A percentile compares a stretch with the other conserved stretches of the same genome.
Evolutionary conservation across 2,888 invertebrate genomes (phyloP).

Genomic region (Volucella inflata): DNA sequence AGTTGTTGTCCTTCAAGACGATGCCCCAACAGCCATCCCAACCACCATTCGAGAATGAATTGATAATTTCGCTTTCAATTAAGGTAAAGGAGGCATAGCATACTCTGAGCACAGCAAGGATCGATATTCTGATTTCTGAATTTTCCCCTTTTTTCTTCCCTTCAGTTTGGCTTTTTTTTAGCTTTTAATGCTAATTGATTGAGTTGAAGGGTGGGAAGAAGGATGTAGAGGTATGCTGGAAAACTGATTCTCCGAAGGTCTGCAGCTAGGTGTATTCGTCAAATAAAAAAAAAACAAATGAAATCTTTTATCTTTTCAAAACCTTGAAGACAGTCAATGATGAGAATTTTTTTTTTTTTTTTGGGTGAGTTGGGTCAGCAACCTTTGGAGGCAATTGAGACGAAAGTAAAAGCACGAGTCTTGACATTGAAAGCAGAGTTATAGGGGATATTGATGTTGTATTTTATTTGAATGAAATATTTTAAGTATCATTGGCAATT

Average conservation of each 20-base stretch:
- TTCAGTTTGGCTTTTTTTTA: not conserved
- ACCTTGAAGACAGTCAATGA: not conserved
- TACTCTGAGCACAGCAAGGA: constrained; percentile 15
- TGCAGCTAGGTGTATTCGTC: not conserved
- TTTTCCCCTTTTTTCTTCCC: not conserved
- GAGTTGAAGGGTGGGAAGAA: not conserved
- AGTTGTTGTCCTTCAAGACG: constrained; percentile 24
- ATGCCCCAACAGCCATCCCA: not conserved
- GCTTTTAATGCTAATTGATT: constrained; percentile 49
- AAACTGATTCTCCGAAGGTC: too few species aligned
- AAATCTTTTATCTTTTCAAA: not conserved
- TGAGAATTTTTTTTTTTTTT: not conserved
- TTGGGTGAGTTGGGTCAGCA: not conserved
- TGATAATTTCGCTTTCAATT: constrained; percentile 43
- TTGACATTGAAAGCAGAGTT: too few species aligned
- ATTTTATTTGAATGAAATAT: too few species aligned
- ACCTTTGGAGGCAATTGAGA: not conserved
- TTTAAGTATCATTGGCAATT: too few species aligned
- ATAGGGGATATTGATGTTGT: too few species aligned
- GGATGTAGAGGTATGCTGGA: not conserved
- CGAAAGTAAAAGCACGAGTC: too few species aligned
- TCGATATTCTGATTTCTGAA: constrained; percentile 15
- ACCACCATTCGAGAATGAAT: constrained; percentile 1
- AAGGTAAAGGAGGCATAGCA: constrained; percentile 22
- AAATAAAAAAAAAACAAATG: constrained; percentile 5